These are phyloP conservation scores for Mythimna albipuncta DNA, from an alignment of 2,888 invertebrate species.

Conservation along the genomic window DNA sequence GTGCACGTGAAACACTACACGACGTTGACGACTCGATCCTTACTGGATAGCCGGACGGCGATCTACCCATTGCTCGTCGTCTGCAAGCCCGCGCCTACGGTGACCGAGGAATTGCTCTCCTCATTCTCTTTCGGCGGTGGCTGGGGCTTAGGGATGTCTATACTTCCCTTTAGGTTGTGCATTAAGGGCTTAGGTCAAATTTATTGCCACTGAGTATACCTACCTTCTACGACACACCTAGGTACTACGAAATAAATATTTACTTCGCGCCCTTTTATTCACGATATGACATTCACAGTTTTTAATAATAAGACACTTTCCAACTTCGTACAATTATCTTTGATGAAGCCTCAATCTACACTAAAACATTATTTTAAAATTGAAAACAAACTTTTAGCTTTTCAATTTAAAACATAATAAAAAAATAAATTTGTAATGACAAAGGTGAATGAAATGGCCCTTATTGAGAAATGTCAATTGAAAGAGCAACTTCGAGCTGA, in stretches of 20 bases:
- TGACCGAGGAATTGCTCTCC: too few species aligned
- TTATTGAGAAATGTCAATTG: conserved; percentile 66
- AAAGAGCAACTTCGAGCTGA: conserved; percentile 55
- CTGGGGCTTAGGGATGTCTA: too few species aligned
- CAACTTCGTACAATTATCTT: conserved; percentile 21
- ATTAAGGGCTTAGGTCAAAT: too few species aligned
- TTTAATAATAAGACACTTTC: conserved; percentile 24
- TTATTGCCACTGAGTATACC: not conserved
- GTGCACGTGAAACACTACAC: too few species aligned
- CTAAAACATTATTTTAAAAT: conserved; percentile 31
- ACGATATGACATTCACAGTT: conserved; percentile 20
- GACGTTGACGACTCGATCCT: too few species aligned
- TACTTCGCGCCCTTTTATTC: not conserved
- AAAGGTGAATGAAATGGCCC: conserved; percentile 61
- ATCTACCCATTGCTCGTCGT: too few species aligned
- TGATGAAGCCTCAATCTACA: conserved; percentile 9
- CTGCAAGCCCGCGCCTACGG: too few species aligned
- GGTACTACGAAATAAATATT: not conserved
- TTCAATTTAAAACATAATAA: conserved; percentile 33
- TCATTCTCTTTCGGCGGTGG: too few species aligned
- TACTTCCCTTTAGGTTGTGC: too few species aligned
- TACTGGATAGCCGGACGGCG: too few species aligned
- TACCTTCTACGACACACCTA: not conserved
- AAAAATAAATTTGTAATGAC: conserved; percentile 51
- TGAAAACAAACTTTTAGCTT: conserved; percentile 29